Evolutionary conservation across 2,797 vertebrate genomes (phyloP).

Genomic region (Ceyx erithaca): DNA sequence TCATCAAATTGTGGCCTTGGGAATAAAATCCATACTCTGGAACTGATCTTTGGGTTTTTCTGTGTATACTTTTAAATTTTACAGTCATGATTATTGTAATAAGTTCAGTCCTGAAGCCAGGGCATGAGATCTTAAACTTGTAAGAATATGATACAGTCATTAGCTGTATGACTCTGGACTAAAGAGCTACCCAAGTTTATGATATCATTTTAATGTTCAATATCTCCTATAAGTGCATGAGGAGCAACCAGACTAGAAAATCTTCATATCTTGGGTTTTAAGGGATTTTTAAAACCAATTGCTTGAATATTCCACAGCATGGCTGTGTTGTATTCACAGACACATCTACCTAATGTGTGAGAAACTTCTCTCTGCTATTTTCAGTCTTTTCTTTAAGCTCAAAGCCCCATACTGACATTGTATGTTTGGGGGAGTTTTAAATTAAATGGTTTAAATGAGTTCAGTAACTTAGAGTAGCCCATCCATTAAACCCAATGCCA

Average conservation of each 20-base stretch:
- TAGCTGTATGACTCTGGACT: not conserved
- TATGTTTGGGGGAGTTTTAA: not conserved
- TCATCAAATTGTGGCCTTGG: conserved; percentile 66
- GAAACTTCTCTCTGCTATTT: not conserved
- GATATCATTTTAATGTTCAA: not conserved
- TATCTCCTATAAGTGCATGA: conserved; percentile 44
- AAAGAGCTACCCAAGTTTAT: conserved; percentile 43
- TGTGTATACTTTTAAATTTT: conserved; percentile 31
- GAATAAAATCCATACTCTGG: conserved; percentile 44
- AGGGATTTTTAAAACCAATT: conserved; percentile 7
- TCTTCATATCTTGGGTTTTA: not conserved
- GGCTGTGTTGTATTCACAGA: not conserved
- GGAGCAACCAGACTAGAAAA: not conserved
- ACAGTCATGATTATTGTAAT: not conserved
- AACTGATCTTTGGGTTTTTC: conserved; percentile 29
- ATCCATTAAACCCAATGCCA: not conserved
- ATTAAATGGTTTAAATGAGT: not conserved
- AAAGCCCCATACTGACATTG: not conserved
- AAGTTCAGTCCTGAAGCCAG: conserved; percentile 31
- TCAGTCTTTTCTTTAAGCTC: not conserved
- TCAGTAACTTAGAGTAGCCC: not conserved
- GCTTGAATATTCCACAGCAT: not conserved
- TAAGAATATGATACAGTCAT: not conserved
- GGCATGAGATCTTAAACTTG: not conserved
- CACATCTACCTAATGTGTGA: not conserved